Percentiles rank a stretch among this genome's conserved stretches.
Conservation (phyloP, 2,888 invertebrate species). For the Drepana falcataria region DNA sequence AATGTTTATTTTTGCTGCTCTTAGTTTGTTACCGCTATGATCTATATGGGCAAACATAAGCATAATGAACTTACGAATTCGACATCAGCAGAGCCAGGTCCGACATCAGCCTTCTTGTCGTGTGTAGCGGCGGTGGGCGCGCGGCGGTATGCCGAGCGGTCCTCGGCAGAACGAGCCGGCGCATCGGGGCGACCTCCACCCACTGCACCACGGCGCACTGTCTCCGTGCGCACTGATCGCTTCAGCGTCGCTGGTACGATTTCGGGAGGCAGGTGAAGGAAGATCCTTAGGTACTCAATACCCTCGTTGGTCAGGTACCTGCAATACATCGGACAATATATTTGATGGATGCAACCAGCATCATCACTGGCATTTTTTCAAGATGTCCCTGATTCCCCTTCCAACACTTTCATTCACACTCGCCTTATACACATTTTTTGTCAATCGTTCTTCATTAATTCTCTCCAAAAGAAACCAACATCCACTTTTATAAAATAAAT, state of each 20-base stretch:
- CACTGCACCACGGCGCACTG: conserved; percentile 86
- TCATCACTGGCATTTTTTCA: too few relatives aligned
- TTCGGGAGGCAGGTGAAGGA: conserved; percentile 97
- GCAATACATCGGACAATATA: conserved; percentile 10
- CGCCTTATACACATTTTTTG: too few relatives aligned
- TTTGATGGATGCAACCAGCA: not conserved
- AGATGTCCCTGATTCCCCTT: too few relatives aligned
- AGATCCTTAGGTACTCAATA: conserved; percentile 96
- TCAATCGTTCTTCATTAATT: too few relatives aligned
- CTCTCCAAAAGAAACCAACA: too few relatives aligned
- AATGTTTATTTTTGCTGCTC: too few relatives aligned
- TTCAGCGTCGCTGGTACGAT: conserved; percentile 99
- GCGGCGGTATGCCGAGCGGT: conserved; percentile 90
- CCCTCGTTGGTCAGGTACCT: conserved; percentile 98
- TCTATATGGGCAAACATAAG: too few relatives aligned
- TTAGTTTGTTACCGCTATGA: too few relatives aligned
- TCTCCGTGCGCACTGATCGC: conserved; percentile 91
- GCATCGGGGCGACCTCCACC: conserved; percentile 79
- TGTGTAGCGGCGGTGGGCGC: conserved; percentile 82
- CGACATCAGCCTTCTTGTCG: conserved; percentile 98
- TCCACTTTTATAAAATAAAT: too few relatives aligned
- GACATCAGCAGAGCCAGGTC: conserved; percentile 94
- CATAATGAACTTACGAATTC: conserved; percentile 84
- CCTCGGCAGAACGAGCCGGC: conserved; percentile 88
- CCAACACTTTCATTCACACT: too few relatives aligned